Evolutionary conservation across 2,888 invertebrate species (phyloP).

Genomic region (Melikaiella ostensackeni): DNA sequence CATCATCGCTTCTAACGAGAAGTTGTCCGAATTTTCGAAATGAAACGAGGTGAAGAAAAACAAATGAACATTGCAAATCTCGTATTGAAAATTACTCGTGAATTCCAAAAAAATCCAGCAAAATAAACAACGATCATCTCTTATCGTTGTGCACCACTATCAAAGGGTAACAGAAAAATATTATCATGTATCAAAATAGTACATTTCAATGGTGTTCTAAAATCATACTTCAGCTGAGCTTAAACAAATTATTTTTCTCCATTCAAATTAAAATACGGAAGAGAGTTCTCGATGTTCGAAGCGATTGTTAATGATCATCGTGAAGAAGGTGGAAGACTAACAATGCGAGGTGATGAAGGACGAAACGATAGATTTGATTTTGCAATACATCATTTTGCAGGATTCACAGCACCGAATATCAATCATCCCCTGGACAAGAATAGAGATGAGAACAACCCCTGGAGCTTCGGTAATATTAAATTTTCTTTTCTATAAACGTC

Average conservation of each 20-base stretch:
- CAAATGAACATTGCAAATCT: too few relatives aligned
- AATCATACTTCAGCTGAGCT: neutral
- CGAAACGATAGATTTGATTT: constrained; percentile 1
- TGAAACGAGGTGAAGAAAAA: too few relatives aligned
- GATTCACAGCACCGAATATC: constrained; percentile 11
- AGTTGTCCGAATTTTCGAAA: too few relatives aligned
- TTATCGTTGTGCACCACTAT: too few relatives aligned
- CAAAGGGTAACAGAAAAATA: too few relatives aligned
- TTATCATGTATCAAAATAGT: neutral
- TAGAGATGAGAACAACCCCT: neutral
- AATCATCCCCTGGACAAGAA: neutral
- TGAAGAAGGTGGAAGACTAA: neutral
- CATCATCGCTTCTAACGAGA: too few relatives aligned
- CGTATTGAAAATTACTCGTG: too few relatives aligned
- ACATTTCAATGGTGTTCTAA: neutral
- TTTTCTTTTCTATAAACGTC: neutral
- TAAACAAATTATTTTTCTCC: neutral
- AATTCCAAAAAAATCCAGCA: too few relatives aligned
- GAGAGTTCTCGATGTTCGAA: neutral
- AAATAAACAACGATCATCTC: too few relatives aligned
- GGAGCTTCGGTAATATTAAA: neutral
- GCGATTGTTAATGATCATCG: neutral
- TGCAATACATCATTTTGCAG: constrained; percentile 1
- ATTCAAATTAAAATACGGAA: neutral
- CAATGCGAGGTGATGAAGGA: neutral